phyloP scores from a whole-genome alignment of 2,888 invertebrate genomes.

The Cabera pusaria region DNA sequence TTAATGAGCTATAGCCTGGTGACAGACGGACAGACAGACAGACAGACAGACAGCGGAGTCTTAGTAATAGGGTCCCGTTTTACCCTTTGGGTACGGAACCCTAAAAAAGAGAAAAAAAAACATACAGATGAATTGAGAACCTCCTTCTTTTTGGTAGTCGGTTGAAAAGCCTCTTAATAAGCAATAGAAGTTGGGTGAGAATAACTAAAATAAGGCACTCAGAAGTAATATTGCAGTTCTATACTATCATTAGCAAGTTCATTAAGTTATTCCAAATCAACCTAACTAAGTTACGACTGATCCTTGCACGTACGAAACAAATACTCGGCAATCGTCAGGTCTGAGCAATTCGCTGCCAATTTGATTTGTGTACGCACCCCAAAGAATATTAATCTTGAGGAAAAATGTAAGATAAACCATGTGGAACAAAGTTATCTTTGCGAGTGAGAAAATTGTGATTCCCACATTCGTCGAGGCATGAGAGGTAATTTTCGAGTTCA shows the following conservation, averaged over 20 bases:
- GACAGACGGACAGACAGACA: no score
- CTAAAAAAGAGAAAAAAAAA: no score
- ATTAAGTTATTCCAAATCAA: conserved; percentile 5
- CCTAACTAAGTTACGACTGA: conserved; percentile 6
- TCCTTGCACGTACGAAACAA: conserved; percentile 17
- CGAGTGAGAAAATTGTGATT: not conserved
- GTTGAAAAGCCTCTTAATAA: no score
- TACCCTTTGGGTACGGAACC: no score
- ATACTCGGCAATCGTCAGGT: conserved; percentile 24
- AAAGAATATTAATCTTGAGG: conserved; percentile 31
- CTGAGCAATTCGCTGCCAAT: conserved; percentile 29
- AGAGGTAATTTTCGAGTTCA: no score
- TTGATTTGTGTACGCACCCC: conserved; percentile 30
- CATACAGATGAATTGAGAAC: no score
- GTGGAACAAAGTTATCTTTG: conserved; percentile 6
- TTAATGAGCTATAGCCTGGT: no score
- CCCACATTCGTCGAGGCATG: no score
- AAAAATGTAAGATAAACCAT: conserved; percentile 12
- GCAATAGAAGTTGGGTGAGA: not conserved
- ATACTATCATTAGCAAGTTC: conserved; percentile 1
- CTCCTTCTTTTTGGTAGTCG: no score
- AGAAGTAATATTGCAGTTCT: not conserved
- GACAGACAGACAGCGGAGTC: no score
- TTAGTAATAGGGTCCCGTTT: no score
- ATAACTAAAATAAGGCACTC: not conserved